These are phyloP conservation scores for Ceyx margarethae DNA, from an alignment of 2,113 vertebrate genomes.

Conservation along the genomic window DNA sequence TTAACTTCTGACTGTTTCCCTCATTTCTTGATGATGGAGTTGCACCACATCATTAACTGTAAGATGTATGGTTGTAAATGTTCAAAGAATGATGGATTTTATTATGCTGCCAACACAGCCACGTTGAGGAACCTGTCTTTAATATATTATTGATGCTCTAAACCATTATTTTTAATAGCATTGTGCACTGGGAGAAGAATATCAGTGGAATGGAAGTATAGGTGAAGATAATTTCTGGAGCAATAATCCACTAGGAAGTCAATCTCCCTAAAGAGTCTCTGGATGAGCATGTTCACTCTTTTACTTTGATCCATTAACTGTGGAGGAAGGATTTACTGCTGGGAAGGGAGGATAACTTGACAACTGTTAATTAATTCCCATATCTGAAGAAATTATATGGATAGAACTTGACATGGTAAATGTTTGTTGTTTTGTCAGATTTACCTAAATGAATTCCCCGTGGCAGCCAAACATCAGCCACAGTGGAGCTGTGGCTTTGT, in stretches of 20 bases:
- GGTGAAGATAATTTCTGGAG: background rate
- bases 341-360: background rate
- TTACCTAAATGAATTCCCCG: background rate
- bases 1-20: background rate
- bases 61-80: slow-evolving; percentile 22
- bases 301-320: background rate
- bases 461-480: background rate
- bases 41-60: slow-evolving; percentile 14
- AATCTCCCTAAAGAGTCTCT: background rate
- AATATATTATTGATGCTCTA: slow-evolving; percentile 30
- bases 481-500: background rate
- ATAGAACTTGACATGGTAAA: background rate
- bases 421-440: background rate
- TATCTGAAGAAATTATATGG: background rate
- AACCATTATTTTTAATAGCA: slow-evolving; percentile 36
- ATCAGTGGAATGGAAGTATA: background rate
- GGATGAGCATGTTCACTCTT: background rate
- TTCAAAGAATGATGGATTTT: slow-evolving; percentile 39
- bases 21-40: background rate
- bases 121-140: background rate
- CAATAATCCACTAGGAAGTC: background rate
- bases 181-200: background rate
- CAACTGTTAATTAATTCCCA: background rate
- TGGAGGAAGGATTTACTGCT: background rate
- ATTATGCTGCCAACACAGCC: background rate